Conservation (phyloP, 2,113 vertebrate genomes). For the Mungos mungo region DNA sequence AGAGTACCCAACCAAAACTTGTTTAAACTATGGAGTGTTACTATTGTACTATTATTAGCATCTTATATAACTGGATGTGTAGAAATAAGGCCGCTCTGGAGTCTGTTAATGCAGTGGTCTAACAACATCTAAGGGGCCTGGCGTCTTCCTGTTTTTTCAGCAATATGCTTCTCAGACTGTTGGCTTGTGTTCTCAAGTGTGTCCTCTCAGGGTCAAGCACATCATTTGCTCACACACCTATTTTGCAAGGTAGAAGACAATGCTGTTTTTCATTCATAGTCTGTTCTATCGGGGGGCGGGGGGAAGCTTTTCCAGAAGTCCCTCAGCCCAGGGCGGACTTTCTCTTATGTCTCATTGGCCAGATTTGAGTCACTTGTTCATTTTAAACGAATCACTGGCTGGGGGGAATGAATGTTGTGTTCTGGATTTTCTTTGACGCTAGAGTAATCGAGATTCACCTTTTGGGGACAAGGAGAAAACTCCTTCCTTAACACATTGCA, state of each 20-base stretch:
- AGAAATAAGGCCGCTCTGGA: background rate
- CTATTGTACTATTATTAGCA: background rate
- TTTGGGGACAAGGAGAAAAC: background rate
- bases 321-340: background rate
- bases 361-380: background rate
- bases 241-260: background rate
- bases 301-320: background rate
- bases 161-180: background rate
- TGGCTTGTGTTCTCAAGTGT: background rate
- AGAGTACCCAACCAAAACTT: background rate
- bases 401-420: background rate
- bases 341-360: background rate
- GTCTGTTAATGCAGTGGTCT: background rate
- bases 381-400: background rate
- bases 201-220: background rate
- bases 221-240: background rate
- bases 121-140: background rate
- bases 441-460: background rate
- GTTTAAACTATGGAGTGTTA: background rate
- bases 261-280: background rate
- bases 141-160: background rate
- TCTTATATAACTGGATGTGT: background rate
- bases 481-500: background rate
- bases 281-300: background rate
- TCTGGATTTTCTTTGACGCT: background rate